Percentiles rank a stretch among this genome's conserved stretches.
phyloP scores from a whole-genome alignment of 2,113 vertebrate genomes.

The Lanius collurio region DNA sequence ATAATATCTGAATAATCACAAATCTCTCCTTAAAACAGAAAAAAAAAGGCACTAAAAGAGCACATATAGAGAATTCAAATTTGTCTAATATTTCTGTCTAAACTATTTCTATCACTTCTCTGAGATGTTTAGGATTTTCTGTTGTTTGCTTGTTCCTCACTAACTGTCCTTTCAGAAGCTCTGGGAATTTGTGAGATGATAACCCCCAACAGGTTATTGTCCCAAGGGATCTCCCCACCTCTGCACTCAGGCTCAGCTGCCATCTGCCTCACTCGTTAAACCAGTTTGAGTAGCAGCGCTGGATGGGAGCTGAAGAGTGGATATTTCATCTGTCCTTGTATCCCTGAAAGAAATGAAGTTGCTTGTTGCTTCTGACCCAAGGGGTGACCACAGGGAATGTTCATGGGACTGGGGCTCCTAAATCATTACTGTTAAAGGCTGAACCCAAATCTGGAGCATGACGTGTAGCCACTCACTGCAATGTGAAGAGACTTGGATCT shows the following conservation, averaged over 20 bases:
- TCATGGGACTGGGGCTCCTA: neutral
- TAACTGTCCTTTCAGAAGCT: neutral
- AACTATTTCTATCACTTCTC: neutral
- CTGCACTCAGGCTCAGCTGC: neutral
- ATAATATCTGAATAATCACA: neutral
- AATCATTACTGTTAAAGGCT: neutral
- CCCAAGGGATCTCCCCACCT: neutral
- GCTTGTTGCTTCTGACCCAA: neutral
- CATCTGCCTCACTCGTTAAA: neutral
- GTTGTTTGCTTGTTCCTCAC: neutral
- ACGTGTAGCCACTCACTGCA: neutral
- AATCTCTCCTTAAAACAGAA: neutral
- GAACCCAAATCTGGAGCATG: neutral
- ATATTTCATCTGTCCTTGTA: neutral
- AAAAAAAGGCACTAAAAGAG: neutral
- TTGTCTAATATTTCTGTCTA: neutral
- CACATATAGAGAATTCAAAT: neutral
- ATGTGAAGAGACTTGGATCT: neutral
- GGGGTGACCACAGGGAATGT: neutral
- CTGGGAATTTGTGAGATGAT: neutral
- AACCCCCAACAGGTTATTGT: neutral
- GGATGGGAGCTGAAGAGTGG: neutral
- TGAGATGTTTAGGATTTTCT: neutral
- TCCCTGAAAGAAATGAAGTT: neutral
- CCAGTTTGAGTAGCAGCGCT: rapidly evolving